These are phyloP conservation scores for Catamblyrhynchus diadema DNA, from an alignment of 2,797 vertebrate genomes.

Conservation along the genomic window DNA sequence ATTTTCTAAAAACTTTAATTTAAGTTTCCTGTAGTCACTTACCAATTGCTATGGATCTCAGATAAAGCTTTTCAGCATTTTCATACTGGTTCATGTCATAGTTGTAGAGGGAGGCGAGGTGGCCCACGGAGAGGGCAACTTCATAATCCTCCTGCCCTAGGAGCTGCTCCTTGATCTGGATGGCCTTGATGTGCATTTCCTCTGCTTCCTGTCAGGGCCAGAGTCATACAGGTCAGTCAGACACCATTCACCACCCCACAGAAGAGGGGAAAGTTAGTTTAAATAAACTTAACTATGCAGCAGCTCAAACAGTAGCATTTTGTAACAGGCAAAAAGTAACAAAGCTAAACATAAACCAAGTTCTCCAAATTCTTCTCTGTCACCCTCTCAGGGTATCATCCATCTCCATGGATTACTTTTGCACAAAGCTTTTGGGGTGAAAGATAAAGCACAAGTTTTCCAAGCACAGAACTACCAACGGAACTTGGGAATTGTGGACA, in stretches of 20 bases:
- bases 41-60: conserved; percentile 98
- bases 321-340: not conserved
- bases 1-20: not conserved
- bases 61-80: conserved; percentile 95
- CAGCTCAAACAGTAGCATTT: not conserved
- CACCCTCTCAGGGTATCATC: not conserved
- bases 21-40: not conserved
- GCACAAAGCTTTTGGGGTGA: not conserved
- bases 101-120: conserved; percentile 97
- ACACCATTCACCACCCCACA: accelerated
- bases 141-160: conserved; percentile 98
- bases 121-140: conserved; percentile 96
- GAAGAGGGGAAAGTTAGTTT: not conserved
- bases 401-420: accelerated
- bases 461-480: not conserved
- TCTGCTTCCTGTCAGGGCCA: conserved; percentile 88
- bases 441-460: not conserved
- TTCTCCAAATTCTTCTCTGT: not conserved
- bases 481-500: accelerated
- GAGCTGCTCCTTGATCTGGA: conserved; percentile 99
- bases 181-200: conserved; percentile 99
- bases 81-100: conserved; percentile 99
- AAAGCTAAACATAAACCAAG: not conserved
- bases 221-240: not conserved
- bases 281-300: accelerated